These are phyloP conservation scores for Dynastes maya DNA, from an alignment of 2,888 invertebrate genomes.

Conservation along the genomic window DNA sequence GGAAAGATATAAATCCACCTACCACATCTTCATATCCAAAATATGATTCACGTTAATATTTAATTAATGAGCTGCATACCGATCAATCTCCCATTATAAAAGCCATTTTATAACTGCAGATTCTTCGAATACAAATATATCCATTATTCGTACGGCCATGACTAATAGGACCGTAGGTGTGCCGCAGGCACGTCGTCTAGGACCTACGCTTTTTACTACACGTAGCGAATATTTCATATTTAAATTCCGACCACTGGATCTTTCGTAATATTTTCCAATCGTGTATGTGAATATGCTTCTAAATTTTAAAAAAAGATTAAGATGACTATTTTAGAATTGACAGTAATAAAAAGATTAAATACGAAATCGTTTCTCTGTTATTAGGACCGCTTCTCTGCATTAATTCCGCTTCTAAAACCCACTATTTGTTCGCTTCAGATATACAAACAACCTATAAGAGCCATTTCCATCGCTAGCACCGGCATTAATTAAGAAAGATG, in stretches of 20 bases:
- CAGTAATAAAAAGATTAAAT: not conserved
- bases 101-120: not conserved
- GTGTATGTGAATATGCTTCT: not conserved
- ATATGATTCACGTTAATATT: constrained; percentile 8
- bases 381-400: not conserved
- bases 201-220: not conserved
- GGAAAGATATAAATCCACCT: not conserved
- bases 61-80: constrained; percentile 7
- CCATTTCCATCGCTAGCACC: not conserved
- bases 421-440: too few relatives aligned
- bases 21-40: not conserved
- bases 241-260: not conserved
- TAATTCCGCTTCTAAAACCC: constrained; percentile 2
- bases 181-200: constrained; percentile 16
- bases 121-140: constrained; percentile 16
- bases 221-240: not conserved
- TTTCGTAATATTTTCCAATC: not conserved
- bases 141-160: constrained; percentile 2
- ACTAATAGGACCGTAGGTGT: constrained; percentile 12
- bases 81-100: not conserved
- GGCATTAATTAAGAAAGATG: constrained; percentile 25
- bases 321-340: not conserved
- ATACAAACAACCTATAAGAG: not conserved
- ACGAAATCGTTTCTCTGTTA: not conserved
- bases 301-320: not conserved